Base-by-base conservation (phyloP, 2,797 vertebrate genomes). In the Artibeus jamaicensis region DNA sequence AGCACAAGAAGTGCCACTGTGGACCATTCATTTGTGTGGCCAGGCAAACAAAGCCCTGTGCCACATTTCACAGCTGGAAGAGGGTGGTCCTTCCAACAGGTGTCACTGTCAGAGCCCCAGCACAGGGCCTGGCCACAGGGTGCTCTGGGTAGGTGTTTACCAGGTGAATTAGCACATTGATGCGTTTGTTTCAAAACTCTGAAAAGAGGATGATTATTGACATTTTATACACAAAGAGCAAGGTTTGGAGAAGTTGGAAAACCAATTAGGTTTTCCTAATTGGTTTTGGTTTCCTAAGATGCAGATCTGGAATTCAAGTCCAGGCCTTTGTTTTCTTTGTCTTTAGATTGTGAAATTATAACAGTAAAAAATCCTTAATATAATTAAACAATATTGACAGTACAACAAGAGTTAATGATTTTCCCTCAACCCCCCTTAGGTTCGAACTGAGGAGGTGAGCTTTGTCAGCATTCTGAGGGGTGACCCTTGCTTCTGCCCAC, bases 301-400 rank as follows among this genome's bases (percentile, higher is more conserved):
- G 19, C 18, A 46, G 86, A 78, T 53, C 6, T 76, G 44, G 6
- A 83, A 88, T 53, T 91, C 37, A 68, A 3, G 4, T 82, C 4
- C 22, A 73, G 26, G 24, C 34, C 55, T 93, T 76, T 34, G 6
- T 32, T 57, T 88, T 44, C 55, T 77, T 91, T 89, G 44, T n/a
- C 44, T 78, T 59, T 57, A 91, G 10, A 34, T 71, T 81, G 89
- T 89, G 78, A 70, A 50, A 74, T 78, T 19, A 79, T 82, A 29
- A 70, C 86, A 89, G 50, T 48, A 93, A 96, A 91, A 76, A 6
- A 83, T 53, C 19, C 18, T 55, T 82, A 21, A 22, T 46, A 46
- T 16, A 71, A 71, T 53, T 74, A 77, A 48, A 76, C 34, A 86
- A 74, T 57, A 53, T 19, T 32, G 12, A 34, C 14, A 16, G 4